These are phyloP conservation scores for Ectemnius lituratus DNA, from an alignment of 2,888 invertebrate genomes.

Conservation along the genomic window DNA sequence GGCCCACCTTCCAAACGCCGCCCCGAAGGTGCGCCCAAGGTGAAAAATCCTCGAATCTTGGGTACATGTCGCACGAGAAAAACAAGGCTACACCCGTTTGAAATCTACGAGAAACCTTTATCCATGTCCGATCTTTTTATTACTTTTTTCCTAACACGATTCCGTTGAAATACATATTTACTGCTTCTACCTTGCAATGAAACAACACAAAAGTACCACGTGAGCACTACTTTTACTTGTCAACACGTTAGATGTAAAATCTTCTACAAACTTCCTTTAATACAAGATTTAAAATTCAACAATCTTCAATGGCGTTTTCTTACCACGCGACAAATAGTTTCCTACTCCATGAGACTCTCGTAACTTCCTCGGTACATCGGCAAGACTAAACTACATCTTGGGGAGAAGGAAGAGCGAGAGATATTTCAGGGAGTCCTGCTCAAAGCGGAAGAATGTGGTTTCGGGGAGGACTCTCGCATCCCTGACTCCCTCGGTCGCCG, in stretches of 20 bases:
- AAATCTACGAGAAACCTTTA: neutral
- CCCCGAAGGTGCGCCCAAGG: slow-evolving; percentile 34
- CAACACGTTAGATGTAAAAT: too few relatives aligned
- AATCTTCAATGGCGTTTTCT: too few relatives aligned
- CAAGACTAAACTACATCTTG: too few relatives aligned
- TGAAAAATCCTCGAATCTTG: slow-evolving; percentile 26
- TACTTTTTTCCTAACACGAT: neutral
- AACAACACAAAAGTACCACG: neutral
- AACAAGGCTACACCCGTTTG: neutral
- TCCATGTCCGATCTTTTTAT: neutral
- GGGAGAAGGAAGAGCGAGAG: too few relatives aligned
- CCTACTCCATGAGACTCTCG: too few relatives aligned
- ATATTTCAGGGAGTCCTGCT: too few relatives aligned
- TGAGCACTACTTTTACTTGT: neutral
- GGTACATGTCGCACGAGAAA: neutral
- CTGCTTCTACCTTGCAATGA: too few relatives aligned
- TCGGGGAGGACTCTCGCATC: neutral
- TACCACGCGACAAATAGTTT: too few relatives aligned
- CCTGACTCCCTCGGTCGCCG: slow-evolving; percentile 10
- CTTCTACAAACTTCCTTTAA: too few relatives aligned
- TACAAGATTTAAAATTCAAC: too few relatives aligned
- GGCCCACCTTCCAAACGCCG: slow-evolving; percentile 52
- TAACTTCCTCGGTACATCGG: too few relatives aligned
- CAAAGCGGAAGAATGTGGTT: too few relatives aligned
- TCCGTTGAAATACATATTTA: neutral